These are phyloP conservation scores for Hippopotamyrus pictus DNA, from an alignment of 2,797 vertebrate genomes.

Conservation along the genomic window DNA sequence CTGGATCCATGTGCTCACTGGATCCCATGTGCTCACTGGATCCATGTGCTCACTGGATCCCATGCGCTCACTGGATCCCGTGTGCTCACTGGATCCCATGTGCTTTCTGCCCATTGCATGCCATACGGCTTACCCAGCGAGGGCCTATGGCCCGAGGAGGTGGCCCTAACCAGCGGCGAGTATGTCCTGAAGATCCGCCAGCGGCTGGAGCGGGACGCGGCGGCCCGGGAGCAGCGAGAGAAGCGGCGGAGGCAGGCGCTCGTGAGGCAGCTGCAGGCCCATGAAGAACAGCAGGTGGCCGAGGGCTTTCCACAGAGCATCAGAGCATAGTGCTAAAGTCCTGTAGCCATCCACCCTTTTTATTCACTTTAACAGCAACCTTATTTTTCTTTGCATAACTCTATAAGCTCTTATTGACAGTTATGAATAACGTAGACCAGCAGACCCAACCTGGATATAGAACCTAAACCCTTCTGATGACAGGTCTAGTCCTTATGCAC, in stretches of 20 bases:
- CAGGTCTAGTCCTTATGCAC: background rate
- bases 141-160: slow-evolving; percentile 5
- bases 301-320: background rate
- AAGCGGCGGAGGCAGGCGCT: slow-evolving; percentile 71
- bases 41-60: background rate
- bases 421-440: background rate
- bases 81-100: background rate
- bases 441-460: background rate
- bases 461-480: background rate
- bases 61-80: background rate
- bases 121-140: slow-evolving; percentile 19
- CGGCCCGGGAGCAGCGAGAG: slow-evolving; percentile 68
- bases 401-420: background rate
- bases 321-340: background rate
- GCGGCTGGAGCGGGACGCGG: slow-evolving; percentile 65
- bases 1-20: too few relatives aligned
- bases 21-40: background rate
- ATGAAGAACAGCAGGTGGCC: slow-evolving; percentile 75
- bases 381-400: background rate
- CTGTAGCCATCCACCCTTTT: background rate
- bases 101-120: slow-evolving; percentile 3
- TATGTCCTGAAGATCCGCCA: slow-evolving; percentile 76
- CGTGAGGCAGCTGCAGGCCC: slow-evolving; percentile 71
- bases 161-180: slow-evolving; percentile 65
- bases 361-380: background rate